Evolutionary conservation across 2,797 vertebrate species (phyloP), one percentile per base, ranked within the genome.

Genomic region (Chiloscyllium punctatum): DNA sequence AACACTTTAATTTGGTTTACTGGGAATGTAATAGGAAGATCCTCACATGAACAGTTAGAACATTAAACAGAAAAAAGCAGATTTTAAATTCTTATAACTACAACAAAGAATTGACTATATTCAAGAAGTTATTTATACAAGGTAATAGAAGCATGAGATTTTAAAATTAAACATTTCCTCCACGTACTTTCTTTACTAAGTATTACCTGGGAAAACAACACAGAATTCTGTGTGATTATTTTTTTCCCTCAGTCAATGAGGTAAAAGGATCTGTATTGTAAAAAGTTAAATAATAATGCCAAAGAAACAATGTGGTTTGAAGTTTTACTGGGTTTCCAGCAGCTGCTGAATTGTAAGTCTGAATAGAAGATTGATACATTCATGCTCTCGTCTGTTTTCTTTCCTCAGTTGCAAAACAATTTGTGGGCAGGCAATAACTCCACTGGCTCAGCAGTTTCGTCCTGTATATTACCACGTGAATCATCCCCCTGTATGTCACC

Each of bases 401-500:
- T 16, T 79, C 74, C 33, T 95, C 98, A 99, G 99, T 99, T 99
- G 96, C 98, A 99, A 96, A 99, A 99, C 98, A 99, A 99, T 97
- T 97, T 99, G 97, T 99, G 99, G 99, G 97, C 99, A 66, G 98
- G 98, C 96, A 98, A 98, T 0, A 96, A 98, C 2, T 98, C 98
- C 0, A 97, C 98, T 0, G 97, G 98, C 96, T 98, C 99, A 0
- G 98, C 99, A 97, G 99, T 99, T 90, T 98, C 99, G 1, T 99
- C 99, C 96, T 99, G 99, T 97, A 98, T 99, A 98, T 97, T 99
- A 96, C 98, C 99, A n/a, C 98, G 99, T 77, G 98, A 98, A n/a
- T 98, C 99, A 0, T 98, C 99, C 6, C 99, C 99, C 96, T 99
- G 99, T 96, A 98, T 99, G 97, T 97, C 98, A 27, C 98, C 99